Base-by-base conservation (phyloP, 2,797 vertebrate species). In the Clamator glandarius region DNA sequence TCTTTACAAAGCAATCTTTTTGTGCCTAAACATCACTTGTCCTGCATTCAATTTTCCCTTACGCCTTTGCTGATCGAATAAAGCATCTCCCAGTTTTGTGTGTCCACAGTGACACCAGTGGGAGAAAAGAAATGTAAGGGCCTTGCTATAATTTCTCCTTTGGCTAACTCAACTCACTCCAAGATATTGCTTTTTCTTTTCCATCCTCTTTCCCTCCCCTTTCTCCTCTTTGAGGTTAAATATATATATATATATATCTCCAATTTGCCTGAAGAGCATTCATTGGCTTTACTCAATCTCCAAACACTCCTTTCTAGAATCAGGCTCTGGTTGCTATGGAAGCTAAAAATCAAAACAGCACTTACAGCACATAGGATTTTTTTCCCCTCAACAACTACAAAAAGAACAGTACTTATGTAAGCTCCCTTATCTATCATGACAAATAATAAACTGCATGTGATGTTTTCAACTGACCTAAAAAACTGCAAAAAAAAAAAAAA, bases 261-360 rank as follows among this genome's bases (percentile, higher is more conserved):
- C 8, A 26, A 57, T 73, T 63, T 76, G 26, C 12, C 14, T 50
- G n/a, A 90, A 90, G n/a, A 79, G 11, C 1, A 0, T 72, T 81
- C 64, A 57, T 35, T 75, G 26, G 48, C 36, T 94, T 80, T 36
- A 84, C 9, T 5, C 13, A 26, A 36, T 58, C 79, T 92, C 57
- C 41, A 58, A 76, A 74, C 3, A 29, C 14, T 42, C 61, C 36
- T 35, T 87, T 70, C 81, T n/a, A 63, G 28, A 89, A 67, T 73
- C 59, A 62, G 25, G 33, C 5, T 86, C 39, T 33, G 8, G 75
- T 89, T 93, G 63, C 84, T 64, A 77, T 36, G 51, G 90, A 87
- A 95, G 78, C 64, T 51, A 93, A 90, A 92, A 87, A 63, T 52
- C 33, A 50, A 69, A 94, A 58, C 17, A 58, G 11, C n/a, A 78